A percentile compares a stretch with the other conserved stretches of the same genome.
Evolutionary conservation across 2,797 vertebrate species (phyloP).

Genomic region (Fistularia tabacaria): DNA sequence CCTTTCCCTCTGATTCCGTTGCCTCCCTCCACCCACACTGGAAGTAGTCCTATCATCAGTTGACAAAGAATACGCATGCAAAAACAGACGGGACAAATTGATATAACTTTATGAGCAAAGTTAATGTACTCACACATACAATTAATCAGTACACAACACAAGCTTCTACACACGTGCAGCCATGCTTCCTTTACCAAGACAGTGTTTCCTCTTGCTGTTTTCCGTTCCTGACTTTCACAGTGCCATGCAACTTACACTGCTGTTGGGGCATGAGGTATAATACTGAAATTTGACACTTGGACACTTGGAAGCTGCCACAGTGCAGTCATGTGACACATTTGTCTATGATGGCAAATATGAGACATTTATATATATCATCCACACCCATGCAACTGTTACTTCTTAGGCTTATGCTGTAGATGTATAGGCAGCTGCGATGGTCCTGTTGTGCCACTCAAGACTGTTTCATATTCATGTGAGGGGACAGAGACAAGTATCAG

Average conservation of each 20-base stretch:
- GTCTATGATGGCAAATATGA: conserved; percentile 47
- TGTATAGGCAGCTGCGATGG: conserved; percentile 31
- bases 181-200: conserved; percentile 2
- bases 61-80: neutral
- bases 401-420: conserved; percentile 25
- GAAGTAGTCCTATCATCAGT: conserved; percentile 13
- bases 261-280: conserved; percentile 35
- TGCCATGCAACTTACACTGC: conserved; percentile 16
- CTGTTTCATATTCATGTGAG: too few species aligned
- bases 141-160: neutral
- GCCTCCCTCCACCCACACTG: conserved; percentile 6
- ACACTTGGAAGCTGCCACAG: conserved; percentile 18
- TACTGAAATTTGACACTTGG: conserved; percentile 58
- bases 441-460: neutral
- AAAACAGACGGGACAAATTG: neutral
- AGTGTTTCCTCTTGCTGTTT: conserved; percentile 3
- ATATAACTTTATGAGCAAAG: neutral
- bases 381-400: conserved; percentile 40
- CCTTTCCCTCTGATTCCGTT: conserved; percentile 11
- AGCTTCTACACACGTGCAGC: neutral
- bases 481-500: too few species aligned
- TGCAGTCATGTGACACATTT: conserved; percentile 45
- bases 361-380: conserved; percentile 59
- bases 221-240: conserved; percentile 23
- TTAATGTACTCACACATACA: neutral